Evolutionary conservation across 1,140 invertebrate genomes (phyloP), one percentile per base, ranked within the genome.

Genomic region (Stegodyphus mimosarum): DNA sequence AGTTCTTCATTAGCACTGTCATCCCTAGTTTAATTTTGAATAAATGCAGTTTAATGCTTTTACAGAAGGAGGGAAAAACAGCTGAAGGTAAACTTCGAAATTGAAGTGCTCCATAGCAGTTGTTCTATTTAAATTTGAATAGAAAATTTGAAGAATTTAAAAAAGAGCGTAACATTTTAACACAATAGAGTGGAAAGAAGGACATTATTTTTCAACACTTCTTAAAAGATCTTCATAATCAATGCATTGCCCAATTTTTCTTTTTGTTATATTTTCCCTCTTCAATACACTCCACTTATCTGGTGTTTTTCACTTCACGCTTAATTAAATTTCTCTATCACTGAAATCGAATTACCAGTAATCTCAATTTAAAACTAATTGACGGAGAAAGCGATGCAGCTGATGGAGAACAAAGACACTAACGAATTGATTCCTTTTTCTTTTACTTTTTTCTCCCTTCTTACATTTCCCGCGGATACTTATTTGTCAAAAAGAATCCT

Each of bases 311-410:
- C 55, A 66, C 75, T 77, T 67, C 75, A 66, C 49, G 64, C 60
- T 67, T 77, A 66, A 77, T 77, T 77, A 77, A 77, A 77, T 77
- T 77, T 77, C 75, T 77, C 75, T 67, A 77, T 77, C 64, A 66
- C 75, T 77, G 60, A 64, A 77, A 77, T 77, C 75, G 75, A 77
- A 77, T 77, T 51, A 51, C 53, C 63, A 51, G 75, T 77, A 77
- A 77, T 77, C 75, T 77, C 75, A 67, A 77, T 77, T 67, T 77
- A 77, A 77, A 67, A 77, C 60, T 77, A 77, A 77, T 77, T 77
- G 75, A 60, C 60, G 48, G 63, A 64, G 75, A 77, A 77, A 67
- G 63, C 75, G 63, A n/a, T 51, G 75, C 13, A 67, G 66, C n/a
- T 17, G 33, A 11, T 11, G 67, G 67, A 5, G 15, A 70, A 70